Percentiles rank a stretch among this genome's conserved stretches.
These are phyloP conservation scores for Serinus canaria DNA, from an alignment of 2,113 vertebrate genomes.

Conservation along the genomic window DNA sequence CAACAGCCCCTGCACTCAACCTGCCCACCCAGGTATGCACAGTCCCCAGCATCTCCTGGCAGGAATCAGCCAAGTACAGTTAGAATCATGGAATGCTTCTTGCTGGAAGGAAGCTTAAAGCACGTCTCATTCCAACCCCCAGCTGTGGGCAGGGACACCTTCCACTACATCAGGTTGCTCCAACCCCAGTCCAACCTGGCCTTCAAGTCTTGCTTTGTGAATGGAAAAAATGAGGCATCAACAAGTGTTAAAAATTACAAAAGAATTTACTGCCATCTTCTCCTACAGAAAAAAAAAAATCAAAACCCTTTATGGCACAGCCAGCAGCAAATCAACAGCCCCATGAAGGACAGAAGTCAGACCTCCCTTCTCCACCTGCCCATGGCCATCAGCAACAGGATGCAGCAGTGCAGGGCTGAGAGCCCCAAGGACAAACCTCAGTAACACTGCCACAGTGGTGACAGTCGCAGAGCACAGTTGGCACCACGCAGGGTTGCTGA, in stretches of 20 bases:
- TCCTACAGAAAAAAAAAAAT: background rate
- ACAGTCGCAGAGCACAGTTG: rapidly evolving
- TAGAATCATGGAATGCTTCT: background rate
- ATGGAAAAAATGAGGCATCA: background rate
- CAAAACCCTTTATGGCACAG: rapidly evolving
- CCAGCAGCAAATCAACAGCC: background rate
- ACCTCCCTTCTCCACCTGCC: background rate
- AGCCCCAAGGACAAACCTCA: rapidly evolving
- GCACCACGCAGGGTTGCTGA: background rate
- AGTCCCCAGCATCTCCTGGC: background rate
- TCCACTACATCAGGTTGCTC: background rate
- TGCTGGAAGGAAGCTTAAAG: background rate
- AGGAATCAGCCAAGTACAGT: background rate
- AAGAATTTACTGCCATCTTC: background rate
- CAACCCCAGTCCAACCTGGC: background rate
- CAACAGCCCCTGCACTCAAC: background rate
- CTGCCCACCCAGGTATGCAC: background rate
- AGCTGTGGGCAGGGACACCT: background rate
- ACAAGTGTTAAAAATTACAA: background rate
- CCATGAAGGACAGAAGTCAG: background rate
- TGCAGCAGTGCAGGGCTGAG: background rate
- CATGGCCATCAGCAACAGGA: rapidly evolving
- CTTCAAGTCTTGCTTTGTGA: background rate
- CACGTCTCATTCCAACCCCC: background rate
- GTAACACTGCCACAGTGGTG: rapidly evolving